Conservation (phyloP, 1,140 invertebrate genomes). For the Trichonephila inaurata region DNA sequence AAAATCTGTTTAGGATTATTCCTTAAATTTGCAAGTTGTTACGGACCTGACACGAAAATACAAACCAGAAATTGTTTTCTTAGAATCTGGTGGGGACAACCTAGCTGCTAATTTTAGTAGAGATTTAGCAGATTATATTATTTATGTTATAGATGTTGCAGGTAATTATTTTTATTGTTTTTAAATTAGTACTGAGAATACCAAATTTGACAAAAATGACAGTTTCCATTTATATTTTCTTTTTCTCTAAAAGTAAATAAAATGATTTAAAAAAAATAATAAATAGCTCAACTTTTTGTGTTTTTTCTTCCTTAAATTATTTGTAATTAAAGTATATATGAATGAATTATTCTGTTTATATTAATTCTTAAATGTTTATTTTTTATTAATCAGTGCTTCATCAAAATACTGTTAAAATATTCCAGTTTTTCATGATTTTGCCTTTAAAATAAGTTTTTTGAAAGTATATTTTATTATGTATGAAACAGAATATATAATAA, state of each 20-base stretch:
- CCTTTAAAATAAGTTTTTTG: no score
- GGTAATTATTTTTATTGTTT: constrained; percentile 76
- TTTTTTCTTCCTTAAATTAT: no score
- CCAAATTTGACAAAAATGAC: not conserved
- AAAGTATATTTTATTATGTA: no score
- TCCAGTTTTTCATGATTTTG: no score
- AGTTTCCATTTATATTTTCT: not conserved
- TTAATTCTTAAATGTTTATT: no score
- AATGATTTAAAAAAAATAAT: no score
- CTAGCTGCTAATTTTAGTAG: constrained; percentile 81
- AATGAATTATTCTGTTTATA: no score
- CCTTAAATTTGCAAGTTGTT: constrained; percentile 80
- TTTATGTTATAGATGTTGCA: constrained; percentile 81
- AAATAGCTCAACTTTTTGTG: no score
- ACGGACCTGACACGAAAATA: constrained; percentile 80
- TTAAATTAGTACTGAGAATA: not conserved
- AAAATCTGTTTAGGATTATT: constrained; percentile 80
- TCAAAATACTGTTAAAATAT: no score
- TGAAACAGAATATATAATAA: no score
- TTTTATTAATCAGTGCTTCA: no score
- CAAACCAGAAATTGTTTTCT: constrained; percentile 80
- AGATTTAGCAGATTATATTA: constrained; percentile 81
- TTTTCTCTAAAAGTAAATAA: not conserved
- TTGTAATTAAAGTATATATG: no score
- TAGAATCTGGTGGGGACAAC: constrained; percentile 82